Conservation (phyloP, 1,140 invertebrate species). For the Drosophila pallidifrons region DNA sequence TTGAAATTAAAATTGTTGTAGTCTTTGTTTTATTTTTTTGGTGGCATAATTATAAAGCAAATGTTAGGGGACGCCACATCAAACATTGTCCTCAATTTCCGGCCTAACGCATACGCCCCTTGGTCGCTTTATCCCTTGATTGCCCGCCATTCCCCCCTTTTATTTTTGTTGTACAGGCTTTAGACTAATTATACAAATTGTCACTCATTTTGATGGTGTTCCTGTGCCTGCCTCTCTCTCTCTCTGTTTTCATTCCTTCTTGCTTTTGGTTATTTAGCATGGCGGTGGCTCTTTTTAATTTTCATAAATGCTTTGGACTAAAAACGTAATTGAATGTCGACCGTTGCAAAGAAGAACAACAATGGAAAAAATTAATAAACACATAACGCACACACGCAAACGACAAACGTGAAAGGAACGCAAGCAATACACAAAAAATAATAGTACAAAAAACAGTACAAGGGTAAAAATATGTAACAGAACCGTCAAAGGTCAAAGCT, state of each 20-base stretch:
- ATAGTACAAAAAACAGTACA: neutral
- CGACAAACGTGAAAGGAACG: conserved; percentile 15
- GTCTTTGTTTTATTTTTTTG: neutral
- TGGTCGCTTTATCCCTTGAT: conserved; percentile 4
- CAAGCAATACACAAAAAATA: neutral
- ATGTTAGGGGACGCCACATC: conserved; percentile 27
- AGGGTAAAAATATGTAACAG: conserved; percentile 60
- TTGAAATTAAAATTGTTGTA: conserved; percentile 18
- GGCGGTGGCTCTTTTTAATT: conserved; percentile 53
- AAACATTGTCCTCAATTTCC: conserved; percentile 35
- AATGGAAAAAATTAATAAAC: conserved; percentile 54
- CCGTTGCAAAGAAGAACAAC: conserved; percentile 42
- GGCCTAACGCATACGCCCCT: conserved; percentile 48
- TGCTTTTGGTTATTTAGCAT: neutral
- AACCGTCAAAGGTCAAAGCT: conserved; percentile 64
- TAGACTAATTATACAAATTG: conserved; percentile 65
- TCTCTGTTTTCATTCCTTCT: neutral
- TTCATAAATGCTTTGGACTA: conserved; percentile 66
- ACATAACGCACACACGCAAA: conserved; percentile 66
- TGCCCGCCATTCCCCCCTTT: neutral
- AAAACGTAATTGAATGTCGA: conserved; percentile 67
- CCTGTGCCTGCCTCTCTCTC: conserved; percentile 4
- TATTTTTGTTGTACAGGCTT: neutral
- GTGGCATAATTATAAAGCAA: conserved; percentile 33
- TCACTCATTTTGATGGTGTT: conserved; percentile 53